Evolutionary conservation across 1,140 invertebrate genomes (phyloP).

Genomic region (Ridgeia piscesae): DNA sequence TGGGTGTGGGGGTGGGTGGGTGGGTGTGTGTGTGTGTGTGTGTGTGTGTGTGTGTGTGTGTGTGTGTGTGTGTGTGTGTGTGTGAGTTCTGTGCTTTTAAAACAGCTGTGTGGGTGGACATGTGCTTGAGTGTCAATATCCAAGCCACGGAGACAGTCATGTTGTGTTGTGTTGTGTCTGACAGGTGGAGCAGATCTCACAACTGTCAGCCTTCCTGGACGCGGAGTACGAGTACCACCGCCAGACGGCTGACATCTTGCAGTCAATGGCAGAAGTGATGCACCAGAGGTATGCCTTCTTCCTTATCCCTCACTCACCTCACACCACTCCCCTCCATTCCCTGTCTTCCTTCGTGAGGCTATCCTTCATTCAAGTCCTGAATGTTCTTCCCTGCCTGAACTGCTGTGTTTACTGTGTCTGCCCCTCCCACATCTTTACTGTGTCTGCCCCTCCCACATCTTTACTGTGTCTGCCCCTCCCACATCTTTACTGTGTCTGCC

Average conservation of each 20-base stretch:
- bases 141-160: not conserved
- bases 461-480: no score
- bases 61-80: no score
- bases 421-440: no score
- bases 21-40: not conserved
- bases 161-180: conserved; percentile 22
- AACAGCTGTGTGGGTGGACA: not conserved
- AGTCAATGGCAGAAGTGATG: conserved; percentile 46
- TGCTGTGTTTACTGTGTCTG: no score
- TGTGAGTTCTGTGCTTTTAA: no score
- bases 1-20: no score
- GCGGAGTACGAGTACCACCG: conserved; percentile 93
- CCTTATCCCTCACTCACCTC: not conserved
- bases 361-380: no score
- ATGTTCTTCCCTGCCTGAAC: no score
- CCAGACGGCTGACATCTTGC: conserved; percentile 89
- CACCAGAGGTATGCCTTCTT: not conserved
- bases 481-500: no score
- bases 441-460: no score
- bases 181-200: conserved; percentile 95
- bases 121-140: not conserved
- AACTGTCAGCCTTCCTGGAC: conserved; percentile 92
- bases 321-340: no score
- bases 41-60: not conserved
- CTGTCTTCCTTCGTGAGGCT: no score